Conservation (phyloP, 1,140 invertebrate species). For the Anastrepha ludens region DNA sequence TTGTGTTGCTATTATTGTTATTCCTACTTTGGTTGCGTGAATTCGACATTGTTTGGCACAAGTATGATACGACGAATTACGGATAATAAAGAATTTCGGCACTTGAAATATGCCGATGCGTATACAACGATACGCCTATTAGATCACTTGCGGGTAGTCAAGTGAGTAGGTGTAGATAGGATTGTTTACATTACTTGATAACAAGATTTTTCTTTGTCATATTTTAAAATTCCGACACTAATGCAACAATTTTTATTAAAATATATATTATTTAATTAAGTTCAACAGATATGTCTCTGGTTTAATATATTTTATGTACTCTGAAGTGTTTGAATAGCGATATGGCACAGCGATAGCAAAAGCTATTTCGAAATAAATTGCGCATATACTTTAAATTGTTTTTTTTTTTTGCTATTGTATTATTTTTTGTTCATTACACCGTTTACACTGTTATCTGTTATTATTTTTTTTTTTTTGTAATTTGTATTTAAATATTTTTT, state of each 20-base stretch:
- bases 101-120: not conserved
- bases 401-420: not conserved
- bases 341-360: not conserved
- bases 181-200: not conserved
- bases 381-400: not conserved
- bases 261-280: not conserved
- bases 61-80: too few relatives aligned
- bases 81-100: not conserved
- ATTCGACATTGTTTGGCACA: constrained; percentile 6
- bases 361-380: not conserved
- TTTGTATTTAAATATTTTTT: not conserved
- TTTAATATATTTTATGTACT: not conserved
- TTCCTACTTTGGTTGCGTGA: not conserved
- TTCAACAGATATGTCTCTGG: not conserved
- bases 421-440: not conserved
- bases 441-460: not conserved
- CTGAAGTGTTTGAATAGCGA: not conserved
- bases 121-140: not conserved
- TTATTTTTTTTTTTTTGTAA: not conserved
- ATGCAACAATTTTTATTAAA: not conserved
- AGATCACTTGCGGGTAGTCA: not conserved
- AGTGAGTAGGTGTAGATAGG: not conserved
- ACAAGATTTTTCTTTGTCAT: not conserved
- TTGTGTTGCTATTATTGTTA: constrained; percentile 12
- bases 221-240: not conserved